These are phyloP conservation scores for Polypedilum pembai DNA, from an alignment of 1,140 invertebrate species.

Conservation along the genomic window DNA sequence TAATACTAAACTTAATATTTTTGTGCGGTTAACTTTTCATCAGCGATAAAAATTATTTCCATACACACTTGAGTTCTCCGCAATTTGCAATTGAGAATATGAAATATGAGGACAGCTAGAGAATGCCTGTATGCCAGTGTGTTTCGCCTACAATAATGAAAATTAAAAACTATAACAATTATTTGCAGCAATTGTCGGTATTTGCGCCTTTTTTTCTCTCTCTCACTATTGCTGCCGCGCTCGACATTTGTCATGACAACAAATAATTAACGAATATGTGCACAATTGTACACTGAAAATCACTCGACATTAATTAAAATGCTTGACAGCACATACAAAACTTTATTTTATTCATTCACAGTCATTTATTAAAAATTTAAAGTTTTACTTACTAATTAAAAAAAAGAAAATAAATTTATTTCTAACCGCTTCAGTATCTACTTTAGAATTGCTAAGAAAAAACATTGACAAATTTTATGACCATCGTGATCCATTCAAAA, in stretches of 20 bases:
- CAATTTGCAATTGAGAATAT: neutral
- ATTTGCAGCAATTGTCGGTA: neutral
- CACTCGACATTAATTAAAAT: conserved; percentile 2
- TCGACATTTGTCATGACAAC: neutral
- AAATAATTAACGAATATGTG: neutral
- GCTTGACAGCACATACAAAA: neutral
- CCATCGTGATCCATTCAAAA: too few relatives aligned
- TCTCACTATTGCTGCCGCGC: too few relatives aligned
- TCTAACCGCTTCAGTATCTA: too few relatives aligned
- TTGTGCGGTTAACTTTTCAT: conserved; percentile 12
- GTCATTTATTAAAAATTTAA: too few relatives aligned
- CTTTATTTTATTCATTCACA: neutral
- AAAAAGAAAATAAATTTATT: too few relatives aligned
- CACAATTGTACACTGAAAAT: neutral
- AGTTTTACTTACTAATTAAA: too few relatives aligned
- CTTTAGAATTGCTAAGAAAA: too few relatives aligned
- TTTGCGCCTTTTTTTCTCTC: too few relatives aligned
- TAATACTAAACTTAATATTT: neutral
- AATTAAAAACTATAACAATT: conserved; percentile 1
- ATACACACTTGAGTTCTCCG: too few relatives aligned
- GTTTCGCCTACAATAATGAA: conserved; percentile 14
- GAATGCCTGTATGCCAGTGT: too few relatives aligned
- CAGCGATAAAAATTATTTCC: neutral
- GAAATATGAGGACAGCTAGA: neutral
- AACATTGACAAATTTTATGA: too few relatives aligned